Base-by-base conservation (phyloP, 1,140 invertebrate genomes). In the Onthophagus taurus region DNA sequence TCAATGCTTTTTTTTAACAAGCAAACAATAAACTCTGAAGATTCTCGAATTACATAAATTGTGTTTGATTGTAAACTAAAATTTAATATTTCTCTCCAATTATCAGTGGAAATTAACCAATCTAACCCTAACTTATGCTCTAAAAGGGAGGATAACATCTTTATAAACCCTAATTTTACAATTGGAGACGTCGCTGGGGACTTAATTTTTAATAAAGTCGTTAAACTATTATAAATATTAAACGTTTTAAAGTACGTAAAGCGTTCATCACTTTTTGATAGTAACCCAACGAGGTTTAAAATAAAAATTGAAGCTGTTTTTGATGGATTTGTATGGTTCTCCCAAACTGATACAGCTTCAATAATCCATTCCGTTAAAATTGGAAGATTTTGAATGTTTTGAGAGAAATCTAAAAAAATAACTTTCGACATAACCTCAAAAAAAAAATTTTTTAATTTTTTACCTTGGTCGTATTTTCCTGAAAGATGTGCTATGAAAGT, bases 111-210 rank as follows among this genome's bases (percentile, higher is more conserved):
- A 16, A 71, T 62, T 2, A 80, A 56, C 68, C 75, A 80, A 19
- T 68, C 53, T 20, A 75, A 47, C 2, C 77, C 78, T 47, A 66
- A 64, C 48, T 60, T 54, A 50, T 80, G 76, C 5, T 56, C 52
- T 20, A 71, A 60, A 18, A 77, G 66, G 9, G 71, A 60, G 11
- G 59, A 61, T 18, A 80, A 59, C 45, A 80, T 66, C 12, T 66
- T 66, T n/a, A 76, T 68, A 19, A 72, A 72, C n/a, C 69, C 74
- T 30, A 76, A 64, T 56, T 78, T 80, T n/a, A 77, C 57, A 1
- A 72, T 74, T 0, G 75, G 71, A 33, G 64, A 44, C 18, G 65
- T 59, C 36, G 64, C 44, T 16, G 60, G 42, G 30, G 55, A 48
- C 17, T 51, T 16, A 68, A 49, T 37, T 66, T 55, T 43, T 65